Evolutionary conservation across 1,140 invertebrate species (phyloP).

Genomic region (Berghia stephanieae): DNA sequence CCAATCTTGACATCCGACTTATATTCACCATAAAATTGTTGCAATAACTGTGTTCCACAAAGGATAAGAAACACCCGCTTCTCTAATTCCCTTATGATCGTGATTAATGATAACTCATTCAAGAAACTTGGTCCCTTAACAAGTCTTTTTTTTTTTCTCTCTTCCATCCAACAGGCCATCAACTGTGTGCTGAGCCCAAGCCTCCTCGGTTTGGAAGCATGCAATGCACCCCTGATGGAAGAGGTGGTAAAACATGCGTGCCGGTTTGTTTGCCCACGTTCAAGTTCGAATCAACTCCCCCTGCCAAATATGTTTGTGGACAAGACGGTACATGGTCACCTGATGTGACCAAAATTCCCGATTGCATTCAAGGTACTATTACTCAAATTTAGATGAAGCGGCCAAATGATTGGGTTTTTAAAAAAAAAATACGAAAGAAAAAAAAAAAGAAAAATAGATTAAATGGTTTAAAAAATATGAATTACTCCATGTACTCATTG

Average conservation of each 20-base stretch:
- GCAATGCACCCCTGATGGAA: constrained; percentile 35
- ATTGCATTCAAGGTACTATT: constrained; percentile 76
- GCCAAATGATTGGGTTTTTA: constrained; percentile 11
- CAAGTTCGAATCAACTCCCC: constrained; percentile 72
- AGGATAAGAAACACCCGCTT: too few relatives aligned
- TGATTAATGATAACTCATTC: too few relatives aligned
- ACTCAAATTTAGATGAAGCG: background rate
- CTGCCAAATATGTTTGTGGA: constrained; percentile 75
- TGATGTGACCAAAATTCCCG: constrained; percentile 72
- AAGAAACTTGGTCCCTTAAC: too few relatives aligned
- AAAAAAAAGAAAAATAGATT: background rate
- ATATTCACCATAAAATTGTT: background rate
- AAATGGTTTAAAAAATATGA: background rate
- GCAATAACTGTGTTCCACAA: background rate
- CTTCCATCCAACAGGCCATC: constrained; percentile 36
- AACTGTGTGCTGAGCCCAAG: constrained; percentile 40
- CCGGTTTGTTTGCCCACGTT: constrained; percentile 76
- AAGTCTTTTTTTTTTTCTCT: background rate
- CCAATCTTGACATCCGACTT: background rate
- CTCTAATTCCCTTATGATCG: too few relatives aligned
- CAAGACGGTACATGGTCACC: constrained; percentile 76
- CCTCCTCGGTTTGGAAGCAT: constrained; percentile 43
- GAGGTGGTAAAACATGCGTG: constrained; percentile 68
- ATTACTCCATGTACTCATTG: background rate
- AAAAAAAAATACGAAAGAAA: background rate